Evolutionary conservation across 1,140 invertebrate genomes (phyloP).

Genomic region (Varroa destructor): DNA sequence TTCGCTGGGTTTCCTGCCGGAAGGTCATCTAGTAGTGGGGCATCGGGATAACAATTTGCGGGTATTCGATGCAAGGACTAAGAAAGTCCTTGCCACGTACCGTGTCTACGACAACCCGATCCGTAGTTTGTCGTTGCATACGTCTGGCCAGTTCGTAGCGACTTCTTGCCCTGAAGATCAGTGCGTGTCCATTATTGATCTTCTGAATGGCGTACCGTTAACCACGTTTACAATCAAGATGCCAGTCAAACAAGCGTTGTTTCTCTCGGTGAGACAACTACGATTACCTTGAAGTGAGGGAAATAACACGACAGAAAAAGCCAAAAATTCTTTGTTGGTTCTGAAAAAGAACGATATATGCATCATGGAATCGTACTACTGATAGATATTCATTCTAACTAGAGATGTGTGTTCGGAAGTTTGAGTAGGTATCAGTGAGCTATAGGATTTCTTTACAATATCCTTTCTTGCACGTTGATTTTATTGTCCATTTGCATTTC

Average conservation of each 20-base stretch:
- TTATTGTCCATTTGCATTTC: no score
- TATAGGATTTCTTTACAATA: no score
- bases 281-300: no score
- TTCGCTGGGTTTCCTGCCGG: not conserved
- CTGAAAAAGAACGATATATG: no score
- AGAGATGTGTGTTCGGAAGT: no score
- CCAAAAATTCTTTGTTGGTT: no score
- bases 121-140: not conserved
- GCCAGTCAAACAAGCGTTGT: not conserved
- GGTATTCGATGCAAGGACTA: constrained; percentile 10
- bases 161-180: not conserved
- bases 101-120: constrained; percentile 13
- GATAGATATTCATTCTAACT: no score
- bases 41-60: constrained; percentile 11
- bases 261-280: not conserved
- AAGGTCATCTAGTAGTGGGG: not conserved
- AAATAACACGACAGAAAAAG: no score
- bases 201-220: constrained; percentile 12
- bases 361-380: no score
- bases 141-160: constrained; percentile 13
- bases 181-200: constrained; percentile 8
- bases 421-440: no score
- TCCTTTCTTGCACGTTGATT: no score
- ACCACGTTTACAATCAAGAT: constrained; percentile 10
- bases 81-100: not conserved